Base-by-base conservation (phyloP, 2,888 invertebrate species). In the Microctonus brassicae region DNA sequence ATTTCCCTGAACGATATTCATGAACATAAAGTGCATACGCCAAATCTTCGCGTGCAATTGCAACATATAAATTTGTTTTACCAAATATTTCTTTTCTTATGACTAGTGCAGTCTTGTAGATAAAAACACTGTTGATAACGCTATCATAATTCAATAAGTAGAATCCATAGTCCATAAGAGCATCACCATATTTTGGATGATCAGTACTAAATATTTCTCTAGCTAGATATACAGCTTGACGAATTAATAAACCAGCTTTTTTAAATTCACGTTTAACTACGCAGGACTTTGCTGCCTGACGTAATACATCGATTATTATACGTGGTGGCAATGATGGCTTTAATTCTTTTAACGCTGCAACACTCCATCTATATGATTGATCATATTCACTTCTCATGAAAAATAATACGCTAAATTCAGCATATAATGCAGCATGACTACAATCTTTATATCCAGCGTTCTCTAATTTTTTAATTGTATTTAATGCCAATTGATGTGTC, bases 11-110 rank as follows among this genome's bases (percentile, higher is more conserved):
- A 81, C 94, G 95, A 88, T 97, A 97, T 88, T 97, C 97, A 70
- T 94, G 92, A 60, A 97, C 97, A 87, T 97, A 98, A 11, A 95
- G 92, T 60, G 97, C 96, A 88, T 97, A 98, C 0, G 97, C 96
- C 57, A 97, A 90, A 89, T 97, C 97, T 88, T 97, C 97, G 87
- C 96, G 94, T 33, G 95, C 95, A 33, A 95, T 91, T 0, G 97
- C 97, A 78, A 97, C 94, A 87, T 94, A 94, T 75, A 97, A 91
- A 88, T 96, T 97, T 85, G 92, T 91, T 82, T 93, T 93, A 0
- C 95, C 95, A 89, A 96, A 97, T 81, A 96, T 92, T 66, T 90
- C 88, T 80, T 92, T 92, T 72, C 95, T 92, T 47, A 94, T 93
- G 55, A 90, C 89, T 74, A 97, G 88, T 0, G 95, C 94, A 83